phyloP scores from a whole-genome alignment of 2,797 vertebrate genomes.

The Diplodus puntazzo region DNA sequence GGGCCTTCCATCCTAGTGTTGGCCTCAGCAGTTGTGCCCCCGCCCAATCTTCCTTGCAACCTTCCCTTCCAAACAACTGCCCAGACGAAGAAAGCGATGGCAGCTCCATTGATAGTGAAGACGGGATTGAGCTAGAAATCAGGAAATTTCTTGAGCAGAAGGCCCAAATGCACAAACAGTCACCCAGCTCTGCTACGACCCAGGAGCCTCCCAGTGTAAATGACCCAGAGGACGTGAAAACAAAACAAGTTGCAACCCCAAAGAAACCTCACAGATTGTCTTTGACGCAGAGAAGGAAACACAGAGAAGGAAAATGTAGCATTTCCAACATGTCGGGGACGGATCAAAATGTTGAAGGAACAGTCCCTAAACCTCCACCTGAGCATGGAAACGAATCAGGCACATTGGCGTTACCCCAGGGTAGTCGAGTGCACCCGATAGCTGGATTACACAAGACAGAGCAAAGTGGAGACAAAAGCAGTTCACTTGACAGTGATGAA shows the following conservation, averaged over 20 bases:
- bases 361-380: conserved; percentile 33
- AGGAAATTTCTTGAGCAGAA: conserved; percentile 93
- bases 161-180: conserved; percentile 87
- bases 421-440: conserved; percentile 34
- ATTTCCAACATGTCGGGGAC: conserved; percentile 23
- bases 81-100: conserved; percentile 83
- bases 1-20: conserved; percentile 73
- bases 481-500: conserved; percentile 96
- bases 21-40: conserved; percentile 51
- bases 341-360: conserved; percentile 47
- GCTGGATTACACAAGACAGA: conserved; percentile 57
- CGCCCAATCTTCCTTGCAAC: conserved; percentile 42
- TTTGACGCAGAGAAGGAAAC: conserved; percentile 81
- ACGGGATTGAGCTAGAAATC: conserved; percentile 98
- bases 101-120: conserved; percentile 93
- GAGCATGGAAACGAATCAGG: conserved; percentile 57
- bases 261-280: conserved; percentile 80
- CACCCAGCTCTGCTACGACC: conserved; percentile 42
- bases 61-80: conserved; percentile 49
- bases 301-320: conserved; percentile 68
- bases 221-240: conserved; percentile 58
- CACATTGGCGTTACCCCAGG: conserved; percentile 24
- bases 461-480: conserved; percentile 92
- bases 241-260: conserved; percentile 54
- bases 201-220: conserved; percentile 35